Base-by-base conservation (phyloP, 2,888 invertebrate genomes). In the Drosophila paranaensis region DNA sequence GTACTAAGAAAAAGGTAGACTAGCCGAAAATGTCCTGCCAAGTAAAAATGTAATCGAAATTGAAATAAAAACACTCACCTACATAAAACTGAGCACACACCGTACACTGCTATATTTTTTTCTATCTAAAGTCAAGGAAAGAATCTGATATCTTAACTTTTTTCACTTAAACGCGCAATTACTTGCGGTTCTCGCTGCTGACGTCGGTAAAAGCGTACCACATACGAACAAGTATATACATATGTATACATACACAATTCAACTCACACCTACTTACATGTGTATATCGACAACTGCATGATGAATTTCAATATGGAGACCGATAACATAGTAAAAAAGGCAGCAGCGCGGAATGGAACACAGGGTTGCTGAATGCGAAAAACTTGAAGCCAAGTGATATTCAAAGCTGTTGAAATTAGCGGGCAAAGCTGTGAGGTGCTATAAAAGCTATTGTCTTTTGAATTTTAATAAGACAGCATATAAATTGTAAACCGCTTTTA, bases 291-390 rank as follows among this genome's bases (percentile, higher is more conserved):
- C 56, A 57, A 68, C 37, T 65, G 65, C 30, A 61, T 75, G 63
- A 66, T 67, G 35, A 70, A 65, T 79, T 80, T 67, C 81, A 79
- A 80, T 57, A 80, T 80, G 81, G 78, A 60, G 80, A 40, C 73
- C 78, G 78, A 79, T 79, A 80, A 76, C 77, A 67, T 9, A 27
- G 25, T 50, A 65, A 64, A 61, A 27, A 27, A 67, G 62, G 56
- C 53, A 50, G 16, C 54, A 42, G 20, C 35, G n/a, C 56, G 83
- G 74, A 85, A 79, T 86, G 73, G 42, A 83, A 89, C 79, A 58
- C 88, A 84, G 84, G 60, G 82, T 72, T 85, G 82, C 56, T 60
- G 13, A 30, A n/a, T 40, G 11, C 16, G 9, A 58, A 13, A 9
- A 57, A 53, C 60, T 33, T 78, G 53, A 57, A 73, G 42, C 63